phyloP scores from a whole-genome alignment of 2,797 vertebrate species.

The Bufotes viridis region DNA sequence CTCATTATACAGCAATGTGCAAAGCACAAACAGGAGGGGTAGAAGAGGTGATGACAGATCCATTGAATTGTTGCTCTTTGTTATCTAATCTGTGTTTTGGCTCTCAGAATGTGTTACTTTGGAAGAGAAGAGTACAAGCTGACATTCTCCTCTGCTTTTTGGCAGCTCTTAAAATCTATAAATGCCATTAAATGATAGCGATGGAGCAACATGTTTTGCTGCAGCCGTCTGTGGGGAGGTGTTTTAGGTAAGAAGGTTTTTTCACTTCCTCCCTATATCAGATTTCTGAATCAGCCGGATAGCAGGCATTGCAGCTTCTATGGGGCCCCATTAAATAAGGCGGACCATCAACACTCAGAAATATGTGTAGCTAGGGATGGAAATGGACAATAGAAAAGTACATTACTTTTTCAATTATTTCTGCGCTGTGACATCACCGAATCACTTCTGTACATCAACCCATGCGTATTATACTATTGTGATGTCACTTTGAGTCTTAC shows the following conservation, averaged over 20 bases:
- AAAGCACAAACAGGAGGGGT: not conserved
- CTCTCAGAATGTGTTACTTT: constrained; percentile 24
- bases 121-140: not conserved
- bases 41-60: constrained; percentile 36
- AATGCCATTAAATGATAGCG: constrained; percentile 12
- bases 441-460: too few species aligned
- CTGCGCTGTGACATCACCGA: too few species aligned
- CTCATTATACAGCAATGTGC: constrained; percentile 31
- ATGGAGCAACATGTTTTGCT: not conserved
- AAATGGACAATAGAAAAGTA: too few species aligned
- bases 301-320: too few species aligned
- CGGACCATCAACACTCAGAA: too few species aligned
- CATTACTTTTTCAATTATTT: too few species aligned
- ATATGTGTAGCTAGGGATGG: too few species aligned
- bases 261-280: not conserved
- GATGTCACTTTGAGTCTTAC: too few species aligned
- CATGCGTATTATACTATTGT: too few species aligned
- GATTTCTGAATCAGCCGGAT: too few species aligned
- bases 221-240: too few species aligned
- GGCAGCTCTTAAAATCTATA: constrained; percentile 15
- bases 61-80: constrained; percentile 36
- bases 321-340: too few species aligned
- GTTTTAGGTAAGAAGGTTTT: not conserved
- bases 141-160: not conserved
- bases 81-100: constrained; percentile 27